Conservation (phyloP, 92 coral and sea anemone species). For the Porites evermanni region DNA sequence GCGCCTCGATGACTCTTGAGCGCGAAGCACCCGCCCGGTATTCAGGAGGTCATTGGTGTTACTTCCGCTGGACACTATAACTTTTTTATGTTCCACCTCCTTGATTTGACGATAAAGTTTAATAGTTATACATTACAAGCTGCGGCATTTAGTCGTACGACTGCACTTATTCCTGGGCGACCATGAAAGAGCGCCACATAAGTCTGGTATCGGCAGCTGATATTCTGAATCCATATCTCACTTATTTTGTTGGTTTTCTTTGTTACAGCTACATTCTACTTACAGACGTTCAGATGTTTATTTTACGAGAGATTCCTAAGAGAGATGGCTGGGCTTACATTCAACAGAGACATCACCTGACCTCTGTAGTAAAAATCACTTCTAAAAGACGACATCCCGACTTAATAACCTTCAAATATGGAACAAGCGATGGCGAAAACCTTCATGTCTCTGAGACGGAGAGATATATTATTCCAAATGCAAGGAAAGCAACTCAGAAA, state of each 20-base stretch:
- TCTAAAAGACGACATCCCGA: slow-evolving; percentile 96
- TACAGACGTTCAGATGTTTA: slow-evolving; percentile 90
- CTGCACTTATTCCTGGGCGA: no score
- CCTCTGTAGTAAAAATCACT: slow-evolving; percentile 82
- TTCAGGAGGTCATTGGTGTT: no score
- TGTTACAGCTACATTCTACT: slow-evolving; percentile 83
- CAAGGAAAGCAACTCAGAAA: slow-evolving; percentile 85
- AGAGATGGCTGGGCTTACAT: slow-evolving; percentile 93
- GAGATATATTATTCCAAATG: slow-evolving; percentile 88
- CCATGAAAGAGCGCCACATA: no score
- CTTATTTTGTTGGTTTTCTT: background rate
- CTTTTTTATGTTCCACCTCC: no score
- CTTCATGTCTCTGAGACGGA: slow-evolving; percentile 67
- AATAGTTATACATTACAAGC: no score
- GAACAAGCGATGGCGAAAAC: slow-evolving; percentile 55
- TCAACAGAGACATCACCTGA: slow-evolving; percentile 87
- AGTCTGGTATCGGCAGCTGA: no score
- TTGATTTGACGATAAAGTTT: no score
- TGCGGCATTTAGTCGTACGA: no score
- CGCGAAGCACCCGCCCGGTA: no score
- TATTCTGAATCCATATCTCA: no score
- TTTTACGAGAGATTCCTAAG: slow-evolving; percentile 86
- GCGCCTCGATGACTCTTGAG: no score
- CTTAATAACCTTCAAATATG: slow-evolving; percentile 90
- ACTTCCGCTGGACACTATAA: no score